Evolutionary conservation across 2,888 invertebrate genomes (phyloP), one percentile per base, ranked within the genome.

Genomic region (Melinopterus prodromus): DNA sequence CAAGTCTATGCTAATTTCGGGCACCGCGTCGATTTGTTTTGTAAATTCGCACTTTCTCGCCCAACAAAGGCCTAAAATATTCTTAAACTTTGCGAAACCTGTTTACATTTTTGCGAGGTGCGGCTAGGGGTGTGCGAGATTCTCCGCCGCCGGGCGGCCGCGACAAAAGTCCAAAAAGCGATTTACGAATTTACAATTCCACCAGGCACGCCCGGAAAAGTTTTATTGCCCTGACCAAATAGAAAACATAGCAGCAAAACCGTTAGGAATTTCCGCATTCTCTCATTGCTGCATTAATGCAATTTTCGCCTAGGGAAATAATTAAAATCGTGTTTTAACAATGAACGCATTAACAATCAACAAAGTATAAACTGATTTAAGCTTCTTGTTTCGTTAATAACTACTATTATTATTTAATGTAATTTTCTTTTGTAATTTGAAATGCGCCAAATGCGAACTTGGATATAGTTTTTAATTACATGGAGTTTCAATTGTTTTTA

Each of bases 1-100:
- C 53, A 53, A 77, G 71, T 77, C 77, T 77, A 77, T 77, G 77
- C 71, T 77, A 77, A 77, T 77, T 77, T 70, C 77, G 70, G n/a
- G 15, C 16, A 69, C 75, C 74, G 75, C 53, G 53, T 7, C 77
- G 77, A 69, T 77, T 77, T 70, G 77, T 77, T 77, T 70, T 70
- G 77, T 77, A 78, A 79, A 79, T 79, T 79, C 71, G 77, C 79
- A 77, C 79, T 77, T 77, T 71, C 36, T 37, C 37, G 71, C 69
- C 72, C 79, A 79, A 79, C 79, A 79, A 77, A 77, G 72, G 79
- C 77, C 79, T 71, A 74, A 79, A 77, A 79, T 79, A 77, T 79
- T 79, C 79, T 77, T 77, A 71, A 79, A 79, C 76, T 79, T 79
- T 77, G 70, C 77, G 72, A 77, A 79, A 77, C 53, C 77, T 77